Evolutionary conservation across 1,140 invertebrate species (phyloP), one percentile per base, ranked within the genome.

Genomic region (Patella vulgata): DNA sequence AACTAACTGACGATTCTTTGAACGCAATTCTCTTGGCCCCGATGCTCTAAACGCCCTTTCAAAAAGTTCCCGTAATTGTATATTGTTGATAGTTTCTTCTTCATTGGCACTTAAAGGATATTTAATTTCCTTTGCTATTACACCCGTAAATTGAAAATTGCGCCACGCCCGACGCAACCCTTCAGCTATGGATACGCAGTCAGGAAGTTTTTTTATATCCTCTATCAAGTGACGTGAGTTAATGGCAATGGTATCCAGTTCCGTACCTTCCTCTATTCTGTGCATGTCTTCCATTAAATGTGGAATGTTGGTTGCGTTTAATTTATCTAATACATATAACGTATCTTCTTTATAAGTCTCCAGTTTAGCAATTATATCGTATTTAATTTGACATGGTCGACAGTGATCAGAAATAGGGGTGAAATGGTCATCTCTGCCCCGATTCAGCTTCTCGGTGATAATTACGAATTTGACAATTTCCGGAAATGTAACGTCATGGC

Each of bases 401-500:
- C 72, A 74, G 17, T 62, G 53, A 40, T 62, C 57, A 25, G 59
- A 60, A 44, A 68, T 63, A 1, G 72, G 69, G 3, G 48, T 58
- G 44, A 71, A 74, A 46, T 74, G 72, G 4, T 46, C 36, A 28
- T 74, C 59, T 2, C 47, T 59, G n/a, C 31, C 27, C n/a, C 9
- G 31, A 8, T 51, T 40, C n/a, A 27, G 42, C 9, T 44, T 40
- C n/a, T 64, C 43, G 3, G 61, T 58, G 19, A 52, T 11, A 8
- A 71, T 55, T 11, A 74, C 42, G 40, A 69, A 71, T 44, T 70
- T 63, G 21, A 74, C 53, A 30, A 74, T 71, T 60, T 74, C 69
- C 9, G 60, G 54, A 33, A 71, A 71, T 44, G 64, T 71, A 21
- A 67, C 43, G 30, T 67, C 62, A n/a, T n/a, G n/a, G n/a, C n/a